Percentiles rank a stretch among this genome's conserved stretches.
Conservation (phyloP, 2,888 invertebrate species). For the Onchidella celtica region DNA sequence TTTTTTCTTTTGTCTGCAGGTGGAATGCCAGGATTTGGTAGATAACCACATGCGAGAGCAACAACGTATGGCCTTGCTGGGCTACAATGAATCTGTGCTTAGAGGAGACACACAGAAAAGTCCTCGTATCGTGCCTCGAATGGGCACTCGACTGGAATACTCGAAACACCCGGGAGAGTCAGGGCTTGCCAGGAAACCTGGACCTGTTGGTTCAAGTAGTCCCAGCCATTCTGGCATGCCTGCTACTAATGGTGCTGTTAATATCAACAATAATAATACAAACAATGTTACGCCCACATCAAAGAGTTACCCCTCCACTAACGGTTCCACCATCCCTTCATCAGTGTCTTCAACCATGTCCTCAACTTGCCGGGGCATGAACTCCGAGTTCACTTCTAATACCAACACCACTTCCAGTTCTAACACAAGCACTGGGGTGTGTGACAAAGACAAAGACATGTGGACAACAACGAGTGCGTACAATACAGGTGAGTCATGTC, state of each 20-base stretch:
- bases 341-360: slow-evolving; percentile 43
- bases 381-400: slow-evolving; percentile 34
- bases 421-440: slow-evolving; percentile 44
- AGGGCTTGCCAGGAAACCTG: slow-evolving; percentile 14
- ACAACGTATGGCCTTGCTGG: slow-evolving; percentile 47
- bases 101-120: slow-evolving; percentile 64
- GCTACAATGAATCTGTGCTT: slow-evolving; percentile 42
- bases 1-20: slow-evolving; percentile 66
- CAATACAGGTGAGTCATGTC: slow-evolving; percentile 88
- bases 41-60: slow-evolving; percentile 74
- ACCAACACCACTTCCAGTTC: slow-evolving; percentile 47
- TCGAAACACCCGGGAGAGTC: slow-evolving; percentile 64
- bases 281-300: slow-evolving; percentile 6
- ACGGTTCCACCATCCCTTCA: slow-evolving; percentile 8
- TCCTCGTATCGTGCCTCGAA: slow-evolving; percentile 76
- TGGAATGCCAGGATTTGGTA: slow-evolving; percentile 82
- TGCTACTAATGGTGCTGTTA: slow-evolving; percentile 16
- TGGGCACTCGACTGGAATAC: slow-evolving; percentile 77
- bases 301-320: background rate
- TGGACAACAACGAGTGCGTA: slow-evolving; percentile 85
- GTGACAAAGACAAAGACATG: slow-evolving; percentile 65
- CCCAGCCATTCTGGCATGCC: slow-evolving; percentile 43
- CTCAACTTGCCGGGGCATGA: slow-evolving; percentile 34
- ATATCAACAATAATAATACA: slow-evolving; percentile 8
- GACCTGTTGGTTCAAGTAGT: slow-evolving; percentile 13